Base-by-base conservation (phyloP, 2,113 vertebrate genomes). In the Leucoraja erinaceus region DNA sequence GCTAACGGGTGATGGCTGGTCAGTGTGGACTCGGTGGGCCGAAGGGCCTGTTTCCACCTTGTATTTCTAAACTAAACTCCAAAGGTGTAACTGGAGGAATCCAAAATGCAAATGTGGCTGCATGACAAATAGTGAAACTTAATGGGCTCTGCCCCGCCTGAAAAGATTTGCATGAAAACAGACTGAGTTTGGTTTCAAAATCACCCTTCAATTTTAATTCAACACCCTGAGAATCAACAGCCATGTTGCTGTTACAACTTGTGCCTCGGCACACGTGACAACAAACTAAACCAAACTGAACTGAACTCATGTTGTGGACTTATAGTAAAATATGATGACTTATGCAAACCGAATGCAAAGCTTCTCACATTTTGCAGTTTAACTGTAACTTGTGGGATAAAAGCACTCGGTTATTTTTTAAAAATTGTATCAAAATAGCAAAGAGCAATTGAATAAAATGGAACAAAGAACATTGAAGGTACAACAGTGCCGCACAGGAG, bases 61-160 rank as follows among this genome's bases (percentile, higher is more conserved):
- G 3, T 3, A 47, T 47, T 47, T 47, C 1, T 47, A 47, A 47
- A 47, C 38, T 47, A 47, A 47, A 47, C n/a, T 66, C 59, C 83
- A 88, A 28, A 63, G 31, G 83, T 86, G 56, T 61, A 86, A 63
- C 22, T 61, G 25, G n/a, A 61, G 28, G 28, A 88, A 63, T 66
- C 6, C 83, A 59, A 88, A 28, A 88, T 88, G 59, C 61, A 61
- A 86, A 61, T 61, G 28, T 61, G 22, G 28, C 54, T 61, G 56
- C 54, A 88, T 88, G 83, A 88, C 83, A 63, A 86, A n/a, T 61
- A 63, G 31, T 88, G 59, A 88, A 88, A 88, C 31, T 88, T n/a
- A 88, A 66, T 63, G n/a, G 12, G 83, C 14, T 10, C 16, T 20
- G 4, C 12, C 14, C 59, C 5, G 31, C 28, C 31, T 63, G 25